Percentiles rank a stretch among this genome's conserved stretches.
phyloP scores from a whole-genome alignment of 2,888 invertebrate species.

The Platypus cylindrus region DNA sequence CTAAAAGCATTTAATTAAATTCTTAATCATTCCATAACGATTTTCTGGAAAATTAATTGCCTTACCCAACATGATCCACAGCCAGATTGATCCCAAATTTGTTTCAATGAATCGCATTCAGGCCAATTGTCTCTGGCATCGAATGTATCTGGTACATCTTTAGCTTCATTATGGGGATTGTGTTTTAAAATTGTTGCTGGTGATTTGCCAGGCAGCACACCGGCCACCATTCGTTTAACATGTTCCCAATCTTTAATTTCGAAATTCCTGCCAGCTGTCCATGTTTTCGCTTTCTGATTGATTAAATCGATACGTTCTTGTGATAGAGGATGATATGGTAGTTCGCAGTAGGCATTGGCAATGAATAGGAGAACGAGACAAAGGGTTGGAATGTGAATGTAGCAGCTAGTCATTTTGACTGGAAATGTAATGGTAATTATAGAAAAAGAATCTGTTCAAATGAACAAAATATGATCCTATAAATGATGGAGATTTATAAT shows the following conservation, averaged over 20 bases:
- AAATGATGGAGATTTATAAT: too few species aligned
- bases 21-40: too few species aligned
- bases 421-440: too few species aligned
- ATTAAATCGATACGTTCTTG: constrained; percentile 32
- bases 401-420: too few species aligned
- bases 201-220: constrained; percentile 9
- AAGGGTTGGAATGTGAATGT: too few species aligned
- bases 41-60: too few species aligned
- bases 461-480: too few species aligned
- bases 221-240: constrained; percentile 12
- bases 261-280: constrained; percentile 74
- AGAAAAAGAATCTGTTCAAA: too few species aligned
- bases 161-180: constrained; percentile 4
- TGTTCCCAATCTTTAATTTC: constrained; percentile 30
- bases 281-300: constrained; percentile 52
- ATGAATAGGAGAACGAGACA: not conserved
- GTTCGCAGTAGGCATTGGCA: too few species aligned
- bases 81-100: constrained; percentile 70
- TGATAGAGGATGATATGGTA: constrained; percentile 16
- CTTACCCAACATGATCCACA: constrained; percentile 80
- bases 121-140: constrained; percentile 68
- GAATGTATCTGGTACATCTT: constrained; percentile 53
- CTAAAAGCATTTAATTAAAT: too few species aligned
- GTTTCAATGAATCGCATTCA: constrained; percentile 62
- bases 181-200: not conserved